Percentiles rank a stretch among this genome's conserved stretches.
Conservation (phyloP, 2,797 vertebrate species). For the Borostomias antarcticus region DNA sequence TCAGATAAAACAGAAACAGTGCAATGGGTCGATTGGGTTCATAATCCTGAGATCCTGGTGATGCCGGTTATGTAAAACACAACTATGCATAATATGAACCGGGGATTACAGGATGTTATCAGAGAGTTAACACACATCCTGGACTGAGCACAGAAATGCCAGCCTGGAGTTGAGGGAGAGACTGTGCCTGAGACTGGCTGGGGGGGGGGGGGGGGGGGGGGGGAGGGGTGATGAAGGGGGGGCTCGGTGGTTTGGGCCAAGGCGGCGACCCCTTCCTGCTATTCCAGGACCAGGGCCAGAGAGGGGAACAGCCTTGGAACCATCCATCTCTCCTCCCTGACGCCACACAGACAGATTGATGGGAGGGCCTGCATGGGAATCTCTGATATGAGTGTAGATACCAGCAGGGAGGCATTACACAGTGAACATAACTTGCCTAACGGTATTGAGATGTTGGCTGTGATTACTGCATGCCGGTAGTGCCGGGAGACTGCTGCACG, state of each 20-base stretch:
- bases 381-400: slow-evolving; percentile 43
- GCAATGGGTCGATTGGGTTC: no score
- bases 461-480: slow-evolving; percentile 33
- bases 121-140: not conserved
- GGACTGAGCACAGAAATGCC: not conserved
- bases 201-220: no score
- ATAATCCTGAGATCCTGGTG: not conserved
- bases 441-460: slow-evolving; percentile 31
- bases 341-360: slow-evolving; percentile 19
- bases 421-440: slow-evolving; percentile 39
- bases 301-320: slow-evolving; percentile 8
- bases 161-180: no score
- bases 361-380: slow-evolving; percentile 21
- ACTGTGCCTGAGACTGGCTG: not conserved
- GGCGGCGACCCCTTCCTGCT: no score
- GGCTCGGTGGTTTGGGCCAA: no score
- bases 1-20: no score
- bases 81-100: slow-evolving; percentile 48
- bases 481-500: slow-evolving; percentile 41
- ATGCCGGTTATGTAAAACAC: slow-evolving; percentile 8
- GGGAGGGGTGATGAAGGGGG: no score
- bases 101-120: slow-evolving; percentile 48
- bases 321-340: slow-evolving; percentile 6
- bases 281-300: slow-evolving; percentile 4
- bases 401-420: slow-evolving; percentile 30